Percentiles rank a stretch among this genome's conserved stretches.
Evolutionary conservation across 2,797 vertebrate species (phyloP).

Genomic region (Acanthurus tractus): DNA sequence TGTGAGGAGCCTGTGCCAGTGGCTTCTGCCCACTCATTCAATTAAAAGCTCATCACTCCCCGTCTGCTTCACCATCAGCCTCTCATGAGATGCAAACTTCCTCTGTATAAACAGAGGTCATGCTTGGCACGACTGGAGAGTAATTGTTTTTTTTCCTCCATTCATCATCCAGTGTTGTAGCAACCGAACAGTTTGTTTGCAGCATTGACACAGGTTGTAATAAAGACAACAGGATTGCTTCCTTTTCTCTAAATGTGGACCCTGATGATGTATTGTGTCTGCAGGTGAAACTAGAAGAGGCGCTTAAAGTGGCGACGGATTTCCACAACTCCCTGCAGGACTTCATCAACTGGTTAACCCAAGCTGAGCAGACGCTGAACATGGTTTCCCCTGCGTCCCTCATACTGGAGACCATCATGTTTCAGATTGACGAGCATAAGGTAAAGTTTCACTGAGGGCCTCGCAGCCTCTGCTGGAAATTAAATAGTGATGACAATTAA

Average conservation of each 20-base stretch:
- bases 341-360: constrained; percentile 98
- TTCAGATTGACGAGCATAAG: constrained; percentile 99
- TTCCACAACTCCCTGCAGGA: constrained; percentile 99
- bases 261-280: constrained; percentile 44
- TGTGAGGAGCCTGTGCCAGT: constrained; percentile 38
- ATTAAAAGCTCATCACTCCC: constrained; percentile 76
- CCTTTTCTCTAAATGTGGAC: background rate
- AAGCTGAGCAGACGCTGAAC: constrained; percentile 96
- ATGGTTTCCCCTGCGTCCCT: constrained; percentile 95
- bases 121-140: constrained; percentile 30
- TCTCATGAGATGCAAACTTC: constrained; percentile 69
- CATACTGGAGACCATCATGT: constrained; percentile 96
- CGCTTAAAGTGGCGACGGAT: constrained; percentile 91
- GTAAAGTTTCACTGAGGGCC: constrained; percentile 71
- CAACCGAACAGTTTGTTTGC: constrained; percentile 44
- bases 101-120: constrained; percentile 56
- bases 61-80: constrained; percentile 57
- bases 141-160: constrained; percentile 12
- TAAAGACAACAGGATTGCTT: constrained; percentile 4
- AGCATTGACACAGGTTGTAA: background rate
- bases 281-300: constrained; percentile 96
- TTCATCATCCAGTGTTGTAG: constrained; percentile 43
- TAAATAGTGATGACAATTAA: constrained; percentile 21
- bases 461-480: background rate
- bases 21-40: constrained; percentile 59